These are phyloP conservation scores for Novumbra hubbsi DNA, from an alignment of 2,797 vertebrate species.

Conservation along the genomic window DNA sequence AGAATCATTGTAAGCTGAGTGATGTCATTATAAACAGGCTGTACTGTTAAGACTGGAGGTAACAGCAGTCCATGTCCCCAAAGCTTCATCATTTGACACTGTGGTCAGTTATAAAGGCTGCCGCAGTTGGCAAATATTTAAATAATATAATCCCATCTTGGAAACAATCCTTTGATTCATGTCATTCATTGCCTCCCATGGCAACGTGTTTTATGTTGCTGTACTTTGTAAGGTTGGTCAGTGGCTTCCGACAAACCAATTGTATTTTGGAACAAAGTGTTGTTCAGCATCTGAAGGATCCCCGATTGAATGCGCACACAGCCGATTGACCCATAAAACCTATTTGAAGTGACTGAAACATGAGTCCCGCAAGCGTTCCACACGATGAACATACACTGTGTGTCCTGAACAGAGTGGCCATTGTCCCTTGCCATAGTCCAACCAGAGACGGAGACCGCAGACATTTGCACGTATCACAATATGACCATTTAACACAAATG, in stretches of 20 bases:
- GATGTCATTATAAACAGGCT: neutral
- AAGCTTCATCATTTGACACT: neutral
- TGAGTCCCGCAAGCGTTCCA: neutral
- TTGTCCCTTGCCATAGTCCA: neutral
- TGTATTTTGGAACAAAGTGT: neutral
- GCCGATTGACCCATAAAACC: neutral
- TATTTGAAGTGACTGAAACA: neutral
- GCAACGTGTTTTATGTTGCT: neutral
- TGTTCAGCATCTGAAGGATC: neutral
- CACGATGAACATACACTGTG: neutral
- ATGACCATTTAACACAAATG: slow-evolving; percentile 4
- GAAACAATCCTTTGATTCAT: neutral
- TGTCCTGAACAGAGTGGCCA: neutral
- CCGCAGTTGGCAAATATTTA: neutral
- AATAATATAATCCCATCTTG: neutral
- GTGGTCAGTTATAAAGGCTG: neutral
- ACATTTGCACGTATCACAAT: slow-evolving; percentile 7
- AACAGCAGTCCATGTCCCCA: neutral
- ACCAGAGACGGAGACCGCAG: slow-evolving; percentile 5
- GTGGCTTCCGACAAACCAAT: neutral
- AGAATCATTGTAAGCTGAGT: neutral
- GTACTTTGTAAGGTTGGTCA: neutral
- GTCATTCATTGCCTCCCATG: neutral
- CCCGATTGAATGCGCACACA: neutral
- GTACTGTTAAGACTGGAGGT: neutral